A percentile compares a stretch with the other conserved stretches of the same genome.
Evolutionary conservation across 2,797 vertebrate species (phyloP).

Genomic region (Acrossocheilus fasciatus): DNA sequence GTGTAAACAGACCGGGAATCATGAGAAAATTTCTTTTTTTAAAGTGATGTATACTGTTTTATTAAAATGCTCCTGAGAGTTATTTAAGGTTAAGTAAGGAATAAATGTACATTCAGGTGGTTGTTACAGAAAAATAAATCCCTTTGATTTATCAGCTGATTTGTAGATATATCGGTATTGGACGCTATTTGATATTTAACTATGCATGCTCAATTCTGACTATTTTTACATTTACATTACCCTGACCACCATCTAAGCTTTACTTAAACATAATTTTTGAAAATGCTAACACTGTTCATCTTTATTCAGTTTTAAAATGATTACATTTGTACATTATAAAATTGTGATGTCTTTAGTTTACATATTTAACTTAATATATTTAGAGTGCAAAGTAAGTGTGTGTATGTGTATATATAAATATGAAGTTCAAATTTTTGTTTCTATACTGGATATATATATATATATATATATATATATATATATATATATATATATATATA

Average conservation of each 20-base stretch:
- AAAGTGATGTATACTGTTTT: background rate
- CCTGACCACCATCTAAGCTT: background rate
- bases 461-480: too few species aligned
- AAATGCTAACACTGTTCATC: background rate
- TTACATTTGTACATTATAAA: background rate
- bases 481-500: too few species aligned
- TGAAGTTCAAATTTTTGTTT: too few species aligned
- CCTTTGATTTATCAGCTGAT: background rate
- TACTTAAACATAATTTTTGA: background rate
- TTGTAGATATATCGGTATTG: background rate
- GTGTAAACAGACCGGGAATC: slow-evolving; percentile 6
- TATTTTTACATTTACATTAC: background rate
- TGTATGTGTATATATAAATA: background rate
- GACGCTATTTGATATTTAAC: background rate
- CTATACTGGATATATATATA: too few species aligned
- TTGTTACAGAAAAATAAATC: background rate
- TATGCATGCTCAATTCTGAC: background rate
- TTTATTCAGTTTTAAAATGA: background rate
- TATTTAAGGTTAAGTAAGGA: background rate
- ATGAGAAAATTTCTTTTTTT: background rate
- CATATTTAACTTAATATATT: background rate
- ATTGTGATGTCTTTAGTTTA: background rate
- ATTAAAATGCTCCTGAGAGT: background rate
- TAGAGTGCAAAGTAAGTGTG: background rate
- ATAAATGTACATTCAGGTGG: background rate